Conservation (phyloP, 2,113 vertebrate genomes). For the Pteronura brasiliensis region DNA sequence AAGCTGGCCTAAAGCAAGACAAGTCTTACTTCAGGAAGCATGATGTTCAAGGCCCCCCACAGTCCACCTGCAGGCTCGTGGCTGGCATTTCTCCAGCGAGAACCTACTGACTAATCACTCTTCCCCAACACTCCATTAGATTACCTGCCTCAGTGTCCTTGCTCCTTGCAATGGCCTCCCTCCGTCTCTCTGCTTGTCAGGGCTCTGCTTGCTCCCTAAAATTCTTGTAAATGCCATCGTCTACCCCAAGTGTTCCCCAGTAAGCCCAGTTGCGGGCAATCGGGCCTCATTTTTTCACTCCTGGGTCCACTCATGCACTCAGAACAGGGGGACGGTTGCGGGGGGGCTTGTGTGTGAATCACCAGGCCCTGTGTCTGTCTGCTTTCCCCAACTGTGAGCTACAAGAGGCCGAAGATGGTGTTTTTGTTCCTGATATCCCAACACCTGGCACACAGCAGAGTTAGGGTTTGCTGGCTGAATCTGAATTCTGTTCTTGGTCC, state of each 20-base stretch:
- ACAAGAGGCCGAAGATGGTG: background rate
- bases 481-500: background rate
- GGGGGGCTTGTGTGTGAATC: background rate
- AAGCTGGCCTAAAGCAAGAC: conserved; percentile 34
- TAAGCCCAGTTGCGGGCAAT: background rate
- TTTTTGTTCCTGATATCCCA: background rate
- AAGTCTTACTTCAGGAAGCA: background rate
- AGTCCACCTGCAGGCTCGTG: background rate
- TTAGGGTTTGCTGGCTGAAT: background rate
- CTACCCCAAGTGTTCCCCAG: background rate
- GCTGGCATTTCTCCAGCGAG: background rate
- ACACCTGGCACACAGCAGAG: background rate
- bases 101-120: background rate
- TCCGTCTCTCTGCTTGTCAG: background rate
- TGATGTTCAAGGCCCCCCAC: background rate
- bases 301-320: background rate
- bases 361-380: background rate
- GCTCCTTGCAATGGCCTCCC: background rate
- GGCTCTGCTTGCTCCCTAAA: background rate
- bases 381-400: background rate
- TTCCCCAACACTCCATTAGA: background rate
- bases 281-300: background rate
- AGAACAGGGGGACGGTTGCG: rapidly evolving
- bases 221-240: background rate
- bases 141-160: background rate